Conservation (phyloP, 2,113 vertebrate species). For the Motacilla alba region DNA sequence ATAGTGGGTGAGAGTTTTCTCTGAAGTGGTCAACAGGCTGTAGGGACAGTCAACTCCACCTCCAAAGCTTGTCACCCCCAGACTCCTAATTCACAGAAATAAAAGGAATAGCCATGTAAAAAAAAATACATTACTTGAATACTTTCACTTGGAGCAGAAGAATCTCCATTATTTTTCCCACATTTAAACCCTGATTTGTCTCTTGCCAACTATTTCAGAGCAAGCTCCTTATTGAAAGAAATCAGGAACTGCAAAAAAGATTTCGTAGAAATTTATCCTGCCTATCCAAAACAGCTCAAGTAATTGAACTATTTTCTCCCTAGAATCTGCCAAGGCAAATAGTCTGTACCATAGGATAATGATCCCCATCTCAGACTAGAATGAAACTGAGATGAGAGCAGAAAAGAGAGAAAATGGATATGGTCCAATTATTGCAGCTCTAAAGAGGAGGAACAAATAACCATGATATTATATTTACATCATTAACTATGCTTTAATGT, state of each 20-base stretch:
- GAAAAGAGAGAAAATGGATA: background rate
- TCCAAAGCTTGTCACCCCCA: background rate
- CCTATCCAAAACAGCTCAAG: background rate
- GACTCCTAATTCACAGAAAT: background rate
- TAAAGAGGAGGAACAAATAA: background rate
- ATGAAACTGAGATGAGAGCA: background rate
- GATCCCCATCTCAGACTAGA: background rate
- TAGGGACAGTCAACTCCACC: background rate
- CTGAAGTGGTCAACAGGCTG: background rate
- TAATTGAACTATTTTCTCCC: conserved; percentile 7
- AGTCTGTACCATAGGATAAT: background rate
- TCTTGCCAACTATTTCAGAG: background rate
- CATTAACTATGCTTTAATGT: background rate
- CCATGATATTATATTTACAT: background rate
- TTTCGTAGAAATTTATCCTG: background rate
- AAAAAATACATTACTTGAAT: background rate
- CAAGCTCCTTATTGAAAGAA: background rate
- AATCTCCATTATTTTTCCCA: background rate
- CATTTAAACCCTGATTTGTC: background rate
- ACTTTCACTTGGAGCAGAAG: background rate
- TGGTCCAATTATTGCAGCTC: background rate
- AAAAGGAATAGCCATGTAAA: background rate
- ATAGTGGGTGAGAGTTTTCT: background rate
- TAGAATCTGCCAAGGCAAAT: background rate
- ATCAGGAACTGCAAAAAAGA: background rate